These are phyloP conservation scores for Cardiocondyla obscurior DNA, from an alignment of 1,140 invertebrate genomes.

Conservation along the genomic window DNA sequence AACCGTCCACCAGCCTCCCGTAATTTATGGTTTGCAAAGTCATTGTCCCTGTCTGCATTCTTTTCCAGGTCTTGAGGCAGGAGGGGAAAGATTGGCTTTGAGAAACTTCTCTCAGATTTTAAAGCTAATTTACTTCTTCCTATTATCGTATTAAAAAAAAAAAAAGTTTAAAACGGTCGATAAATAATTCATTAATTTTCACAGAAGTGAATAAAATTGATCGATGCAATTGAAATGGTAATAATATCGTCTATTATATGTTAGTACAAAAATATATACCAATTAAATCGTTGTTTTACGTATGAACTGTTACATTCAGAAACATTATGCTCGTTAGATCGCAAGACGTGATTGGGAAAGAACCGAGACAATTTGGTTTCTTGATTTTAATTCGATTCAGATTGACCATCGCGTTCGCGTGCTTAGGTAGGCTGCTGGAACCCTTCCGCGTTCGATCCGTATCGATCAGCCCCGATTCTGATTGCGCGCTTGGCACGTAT, in stretches of 20 bases:
- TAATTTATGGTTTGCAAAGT: constrained; percentile 27
- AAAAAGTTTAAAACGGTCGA: not conserved
- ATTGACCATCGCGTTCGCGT: constrained; percentile 16
- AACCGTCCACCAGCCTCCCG: constrained; percentile 6
- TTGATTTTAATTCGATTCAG: not conserved
- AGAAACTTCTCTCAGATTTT: not conserved
- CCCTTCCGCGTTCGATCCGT: constrained; percentile 37
- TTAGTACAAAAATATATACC: not conserved
- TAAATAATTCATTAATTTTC: not conserved
- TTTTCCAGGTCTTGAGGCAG: not conserved
- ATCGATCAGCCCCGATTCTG: constrained; percentile 33
- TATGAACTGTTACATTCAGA: not conserved
- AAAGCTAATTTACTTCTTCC: not conserved
- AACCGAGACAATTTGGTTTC: not conserved
- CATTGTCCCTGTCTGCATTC: not conserved
- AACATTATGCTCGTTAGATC: not conserved
- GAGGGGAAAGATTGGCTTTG: not conserved
- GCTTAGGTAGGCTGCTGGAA: not conserved
- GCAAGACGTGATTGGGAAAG: constrained; percentile 3
- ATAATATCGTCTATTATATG: not conserved
- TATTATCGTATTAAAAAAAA: not conserved
- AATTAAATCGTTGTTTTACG: not conserved
- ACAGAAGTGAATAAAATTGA: not conserved
- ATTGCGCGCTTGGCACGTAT: constrained; percentile 48
- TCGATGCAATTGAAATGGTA: not conserved